Evolutionary conservation across 2,797 vertebrate species (phyloP).

Genomic region (Intellagama lesueurii): DNA sequence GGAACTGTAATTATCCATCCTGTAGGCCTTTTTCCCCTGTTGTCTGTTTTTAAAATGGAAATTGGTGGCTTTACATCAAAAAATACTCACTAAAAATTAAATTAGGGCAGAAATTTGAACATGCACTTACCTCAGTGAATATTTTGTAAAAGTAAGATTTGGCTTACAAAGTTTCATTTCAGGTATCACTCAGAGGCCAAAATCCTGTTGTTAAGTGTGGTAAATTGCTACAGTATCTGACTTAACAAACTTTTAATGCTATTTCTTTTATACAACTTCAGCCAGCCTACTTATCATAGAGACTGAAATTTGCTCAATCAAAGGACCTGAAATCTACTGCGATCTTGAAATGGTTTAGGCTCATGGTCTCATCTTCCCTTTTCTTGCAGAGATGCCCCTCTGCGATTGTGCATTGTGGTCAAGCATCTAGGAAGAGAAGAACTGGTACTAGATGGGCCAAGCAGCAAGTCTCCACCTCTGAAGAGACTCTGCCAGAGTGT

Average conservation of each 20-base stretch:
- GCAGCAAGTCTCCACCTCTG: conserved; percentile 86
- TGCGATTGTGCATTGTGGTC: conserved; percentile 89
- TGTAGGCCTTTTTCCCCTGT: not conserved
- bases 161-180: no score
- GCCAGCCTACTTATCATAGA: not conserved
- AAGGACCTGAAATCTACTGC: not conserved
- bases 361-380: conserved; percentile 39
- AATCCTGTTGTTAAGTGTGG: no score
- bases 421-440: conserved; percentile 92
- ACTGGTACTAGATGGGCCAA: conserved; percentile 61
- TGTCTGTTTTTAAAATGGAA: not conserved
- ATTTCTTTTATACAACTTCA: no score
- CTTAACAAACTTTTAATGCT: no score
- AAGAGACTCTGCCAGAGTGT: conserved; percentile 90
- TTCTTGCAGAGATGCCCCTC: conserved; percentile 79
- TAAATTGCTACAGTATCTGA: no score
- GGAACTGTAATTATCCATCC: not conserved
- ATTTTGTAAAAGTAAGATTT: no score
- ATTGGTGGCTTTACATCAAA: not conserved
- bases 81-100: no score
- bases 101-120: not conserved
- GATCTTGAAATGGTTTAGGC: not conserved
- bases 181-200: no score
- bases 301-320: not conserved
- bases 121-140: rapidly evolving